These are phyloP conservation scores for Micronisus gabar DNA, from an alignment of 2,113 vertebrate species.

Conservation along the genomic window DNA sequence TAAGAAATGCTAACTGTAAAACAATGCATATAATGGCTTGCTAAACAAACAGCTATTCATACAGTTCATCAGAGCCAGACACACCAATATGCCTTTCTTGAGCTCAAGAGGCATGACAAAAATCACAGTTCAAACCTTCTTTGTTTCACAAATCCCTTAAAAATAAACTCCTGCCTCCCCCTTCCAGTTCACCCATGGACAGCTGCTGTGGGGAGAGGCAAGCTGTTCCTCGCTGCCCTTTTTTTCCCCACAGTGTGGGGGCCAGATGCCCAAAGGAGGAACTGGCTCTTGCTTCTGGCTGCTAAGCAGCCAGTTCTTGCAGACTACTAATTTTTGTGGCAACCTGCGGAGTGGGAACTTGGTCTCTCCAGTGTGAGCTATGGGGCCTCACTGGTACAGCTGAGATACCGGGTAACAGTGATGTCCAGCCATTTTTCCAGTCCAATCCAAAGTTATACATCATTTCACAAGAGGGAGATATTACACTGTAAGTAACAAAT, in stretches of 20 bases:
- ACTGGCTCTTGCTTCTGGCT: not conserved
- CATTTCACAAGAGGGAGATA: not conserved
- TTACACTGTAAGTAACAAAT: not conserved
- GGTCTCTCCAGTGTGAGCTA: not conserved
- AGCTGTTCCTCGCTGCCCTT: not conserved
- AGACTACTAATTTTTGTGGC: not conserved
- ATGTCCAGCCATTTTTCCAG: not conserved
- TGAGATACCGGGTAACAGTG: not conserved
- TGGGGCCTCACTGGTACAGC: not conserved
- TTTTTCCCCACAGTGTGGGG: rapidly evolving
- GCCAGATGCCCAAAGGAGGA: not conserved
- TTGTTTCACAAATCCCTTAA: constrained; percentile 33
- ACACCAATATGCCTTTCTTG: not conserved
- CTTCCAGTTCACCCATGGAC: not conserved
- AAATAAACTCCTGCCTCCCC: not conserved
- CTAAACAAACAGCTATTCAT: not conserved
- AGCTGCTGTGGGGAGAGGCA: not conserved
- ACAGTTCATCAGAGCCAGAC: not conserved
- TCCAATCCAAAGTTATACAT: not conserved
- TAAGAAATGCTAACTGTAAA: not conserved
- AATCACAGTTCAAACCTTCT: constrained; percentile 10
- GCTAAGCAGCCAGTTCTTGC: not conserved
- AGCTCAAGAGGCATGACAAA: not conserved
- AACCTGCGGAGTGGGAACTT: not conserved
- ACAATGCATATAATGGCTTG: not conserved